phyloP scores from a whole-genome alignment of 2,113 vertebrate species.

The Chunga burmeisteri region DNA sequence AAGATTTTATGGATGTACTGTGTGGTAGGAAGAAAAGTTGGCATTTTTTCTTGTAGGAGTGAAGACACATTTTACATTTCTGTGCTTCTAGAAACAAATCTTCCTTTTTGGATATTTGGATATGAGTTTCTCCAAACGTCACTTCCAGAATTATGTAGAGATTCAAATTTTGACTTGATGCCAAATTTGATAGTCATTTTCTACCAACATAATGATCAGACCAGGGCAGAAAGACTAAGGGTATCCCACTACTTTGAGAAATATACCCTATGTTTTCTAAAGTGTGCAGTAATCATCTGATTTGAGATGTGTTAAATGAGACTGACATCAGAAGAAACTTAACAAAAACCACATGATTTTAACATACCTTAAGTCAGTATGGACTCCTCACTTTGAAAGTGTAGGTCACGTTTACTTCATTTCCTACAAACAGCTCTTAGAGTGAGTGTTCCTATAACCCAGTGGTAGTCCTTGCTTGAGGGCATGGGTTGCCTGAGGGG shows the following conservation, averaged over 20 bases:
- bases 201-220: background rate
- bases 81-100: background rate
- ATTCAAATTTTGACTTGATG: background rate
- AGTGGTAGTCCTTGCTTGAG: background rate
- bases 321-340: background rate
- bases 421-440: background rate
- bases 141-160: background rate
- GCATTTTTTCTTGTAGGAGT: background rate
- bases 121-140: background rate
- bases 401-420: slow-evolving; percentile 8
- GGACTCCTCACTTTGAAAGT: background rate
- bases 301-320: background rate
- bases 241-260: background rate
- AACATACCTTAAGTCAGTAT: background rate
- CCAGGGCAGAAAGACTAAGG: background rate
- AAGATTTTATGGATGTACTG: background rate
- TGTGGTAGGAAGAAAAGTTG: background rate
- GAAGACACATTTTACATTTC: background rate
- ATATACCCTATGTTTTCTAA: background rate
- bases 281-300: background rate
- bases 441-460: background rate
- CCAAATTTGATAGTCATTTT: background rate
- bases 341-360: background rate
- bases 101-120: background rate
- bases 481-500: background rate